Conservation (phyloP, 1,140 invertebrate species). For the Stegodyphus mimosarum region DNA sequence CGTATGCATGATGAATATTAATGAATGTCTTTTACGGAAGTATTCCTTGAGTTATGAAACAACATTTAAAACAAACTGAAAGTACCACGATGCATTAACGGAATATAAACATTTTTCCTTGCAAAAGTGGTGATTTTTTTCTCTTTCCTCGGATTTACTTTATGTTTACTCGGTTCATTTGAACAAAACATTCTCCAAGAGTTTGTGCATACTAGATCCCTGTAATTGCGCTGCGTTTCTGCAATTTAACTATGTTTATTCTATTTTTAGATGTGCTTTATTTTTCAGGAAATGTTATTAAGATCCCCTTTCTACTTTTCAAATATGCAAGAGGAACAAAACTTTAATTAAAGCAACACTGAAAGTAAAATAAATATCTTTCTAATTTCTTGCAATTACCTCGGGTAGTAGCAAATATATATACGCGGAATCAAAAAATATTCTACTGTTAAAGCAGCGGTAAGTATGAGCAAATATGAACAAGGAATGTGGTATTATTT, state of each 20-base stretch:
- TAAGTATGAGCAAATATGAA: too few species aligned
- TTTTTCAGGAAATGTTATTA: too few species aligned
- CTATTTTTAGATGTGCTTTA: too few species aligned
- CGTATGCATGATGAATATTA: constrained; percentile 58
- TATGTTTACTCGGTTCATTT: constrained; percentile 19
- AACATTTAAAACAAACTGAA: constrained; percentile 58
- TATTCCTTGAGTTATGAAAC: constrained; percentile 48
- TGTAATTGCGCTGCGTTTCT: constrained; percentile 23
- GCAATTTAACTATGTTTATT: constrained; percentile 7
- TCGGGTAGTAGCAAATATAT: too few species aligned
- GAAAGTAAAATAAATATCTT: too few species aligned
- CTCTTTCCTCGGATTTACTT: not conserved
- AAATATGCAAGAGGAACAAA: too few species aligned
- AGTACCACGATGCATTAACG: constrained; percentile 48
- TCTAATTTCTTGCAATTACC: too few species aligned
- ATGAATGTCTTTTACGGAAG: constrained; percentile 45
- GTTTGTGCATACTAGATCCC: not conserved
- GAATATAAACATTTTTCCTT: constrained; percentile 9
- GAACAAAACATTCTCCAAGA: constrained; percentile 25
- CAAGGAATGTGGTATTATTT: too few species aligned
- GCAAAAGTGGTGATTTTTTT: constrained; percentile 14
- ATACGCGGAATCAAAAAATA: too few species aligned
- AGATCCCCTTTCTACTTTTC: too few species aligned
- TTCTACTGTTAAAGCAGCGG: too few species aligned
- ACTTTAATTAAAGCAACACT: too few species aligned